Base-by-base conservation (phyloP, 2,797 vertebrate species). In the Arrhamphus sclerolepis region DNA sequence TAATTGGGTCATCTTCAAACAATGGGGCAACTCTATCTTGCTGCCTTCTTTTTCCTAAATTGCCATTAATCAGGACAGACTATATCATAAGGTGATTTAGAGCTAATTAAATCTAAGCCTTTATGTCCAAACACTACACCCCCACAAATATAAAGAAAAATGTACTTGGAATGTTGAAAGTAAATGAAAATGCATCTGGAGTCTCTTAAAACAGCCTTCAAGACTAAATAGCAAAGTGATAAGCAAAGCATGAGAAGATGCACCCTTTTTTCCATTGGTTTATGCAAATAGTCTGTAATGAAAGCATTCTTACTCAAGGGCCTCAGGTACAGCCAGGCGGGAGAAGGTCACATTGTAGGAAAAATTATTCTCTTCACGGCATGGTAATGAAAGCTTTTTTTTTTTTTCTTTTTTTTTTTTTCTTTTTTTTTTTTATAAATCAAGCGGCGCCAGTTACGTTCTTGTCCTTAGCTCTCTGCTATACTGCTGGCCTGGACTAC, bases 1-100 rank as follows among this genome's bases (percentile, higher is more conserved):
- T 91, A 92, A 93, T 91, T 91, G 84, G 90, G 88, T 91, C 88
- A 90, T 85, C 85, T 75, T 24, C 65, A 89, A 89, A 81, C 84
- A 87, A 89, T 79, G 85, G 79, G 86, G 72, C 84, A 88, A 73
- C 71, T 82, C 74, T 78, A 67, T 84, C 72, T 70, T 75, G 47
- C 65, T 75, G 53, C 62, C 60, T 78, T 66, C 57, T 85, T 21
- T 49, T 9, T 78, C 77, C 80, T 82, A 82, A 83, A 84, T 80
- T 82, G 70, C 79, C 76, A 56, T 77, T 76, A 88, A 88, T 89
- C 83, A 84, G 85, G 84, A 78, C 83, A 80, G 75, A 72, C 76
- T 76, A 73, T 85, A 82, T 83, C 73, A 75, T 61, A 53, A 51
- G 76, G 69, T 86, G 74, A 84, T 90, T 84, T 83, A 80, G 68